Conservation (phyloP, 2,797 vertebrate genomes). For the Liasis olivaceus region DNA sequence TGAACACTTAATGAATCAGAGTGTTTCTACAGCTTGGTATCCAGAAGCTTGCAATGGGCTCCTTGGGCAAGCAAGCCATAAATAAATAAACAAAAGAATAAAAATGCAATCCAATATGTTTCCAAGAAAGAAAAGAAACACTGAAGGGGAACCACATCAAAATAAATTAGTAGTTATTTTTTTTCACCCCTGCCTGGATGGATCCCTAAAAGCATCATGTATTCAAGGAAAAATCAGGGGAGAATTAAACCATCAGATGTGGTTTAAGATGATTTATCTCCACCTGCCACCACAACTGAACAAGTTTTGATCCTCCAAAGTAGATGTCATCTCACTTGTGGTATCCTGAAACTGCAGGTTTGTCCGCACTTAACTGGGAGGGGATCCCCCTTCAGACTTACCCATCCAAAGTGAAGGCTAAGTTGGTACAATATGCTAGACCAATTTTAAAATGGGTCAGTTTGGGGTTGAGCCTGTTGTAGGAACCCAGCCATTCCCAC, state of each 20-base stretch:
- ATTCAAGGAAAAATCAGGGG: neutral
- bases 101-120: neutral
- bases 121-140: conserved; percentile 32
- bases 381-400: neutral
- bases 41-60: neutral
- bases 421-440: neutral
- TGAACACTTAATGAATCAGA: neutral
- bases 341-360: neutral
- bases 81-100: neutral
- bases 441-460: neutral
- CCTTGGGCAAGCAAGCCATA: neutral
- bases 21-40: neutral
- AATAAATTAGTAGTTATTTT: neutral
- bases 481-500: neutral
- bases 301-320: neutral
- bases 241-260: neutral
- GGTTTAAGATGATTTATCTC: neutral
- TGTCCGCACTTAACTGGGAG: neutral
- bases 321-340: neutral
- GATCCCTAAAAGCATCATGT: neutral
- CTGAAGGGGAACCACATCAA: neutral
- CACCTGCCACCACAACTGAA: neutral
- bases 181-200: neutral
- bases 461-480: neutral
- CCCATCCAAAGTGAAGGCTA: neutral